phyloP scores from a whole-genome alignment of 2,888 invertebrate species.

The Brassicogethes aeneus region DNA sequence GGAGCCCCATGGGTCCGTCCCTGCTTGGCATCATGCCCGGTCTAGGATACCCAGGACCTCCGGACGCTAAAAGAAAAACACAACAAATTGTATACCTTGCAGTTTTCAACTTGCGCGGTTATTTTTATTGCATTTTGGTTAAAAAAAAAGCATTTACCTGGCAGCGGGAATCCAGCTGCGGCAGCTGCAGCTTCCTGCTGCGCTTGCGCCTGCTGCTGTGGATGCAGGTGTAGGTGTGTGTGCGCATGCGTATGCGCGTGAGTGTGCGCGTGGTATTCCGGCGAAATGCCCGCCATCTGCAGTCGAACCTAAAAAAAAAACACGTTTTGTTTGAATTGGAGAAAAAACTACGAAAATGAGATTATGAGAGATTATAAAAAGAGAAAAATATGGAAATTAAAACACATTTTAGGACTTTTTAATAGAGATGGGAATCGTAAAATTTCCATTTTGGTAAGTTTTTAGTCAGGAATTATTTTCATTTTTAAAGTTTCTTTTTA shows the following conservation, averaged over 20 bases:
- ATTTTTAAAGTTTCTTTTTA: too few species aligned
- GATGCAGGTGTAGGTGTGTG: conserved; percentile 78
- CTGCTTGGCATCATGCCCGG: conserved; percentile 51
- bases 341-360: conserved; percentile 8
- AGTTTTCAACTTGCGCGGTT: not conserved
- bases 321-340: too few species aligned
- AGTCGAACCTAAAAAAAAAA: conserved; percentile 53
- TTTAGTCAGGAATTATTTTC: too few species aligned
- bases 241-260: conserved; percentile 89
- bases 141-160: conserved; percentile 46
- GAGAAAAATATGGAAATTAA: too few species aligned
- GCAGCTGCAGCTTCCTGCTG: conserved; percentile 50
- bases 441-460: too few species aligned
- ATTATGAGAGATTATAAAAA: not conserved
- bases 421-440: too few species aligned
- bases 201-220: conserved; percentile 69
- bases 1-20: conserved; percentile 56
- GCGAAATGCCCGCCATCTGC: conserved; percentile 86
- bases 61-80: conserved; percentile 37
- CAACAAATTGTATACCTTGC: not conserved
- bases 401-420: too few species aligned
- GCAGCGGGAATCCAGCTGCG: conserved; percentile 48
- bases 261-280: conserved; percentile 87
- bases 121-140: not conserved
- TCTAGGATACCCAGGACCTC: conserved; percentile 50